phyloP scores from a whole-genome alignment of 1,140 invertebrate genomes.

The Drosophila sucinea region DNA sequence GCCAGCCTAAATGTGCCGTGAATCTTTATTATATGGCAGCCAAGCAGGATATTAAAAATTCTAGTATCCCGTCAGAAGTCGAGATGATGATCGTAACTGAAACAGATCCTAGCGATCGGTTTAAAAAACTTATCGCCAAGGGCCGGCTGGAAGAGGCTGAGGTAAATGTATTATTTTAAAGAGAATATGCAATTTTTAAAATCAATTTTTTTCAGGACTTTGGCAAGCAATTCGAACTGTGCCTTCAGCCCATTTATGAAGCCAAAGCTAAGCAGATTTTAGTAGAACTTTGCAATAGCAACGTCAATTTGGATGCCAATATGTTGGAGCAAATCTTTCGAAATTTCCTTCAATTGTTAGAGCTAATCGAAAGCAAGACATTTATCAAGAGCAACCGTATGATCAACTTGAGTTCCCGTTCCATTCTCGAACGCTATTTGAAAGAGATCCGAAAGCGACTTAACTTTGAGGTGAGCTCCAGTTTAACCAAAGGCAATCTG shows the following conservation, averaged over 20 bases:
- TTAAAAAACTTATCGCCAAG: constrained; percentile 77
- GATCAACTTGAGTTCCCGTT: constrained; percentile 71
- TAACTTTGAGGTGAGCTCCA: constrained; percentile 57
- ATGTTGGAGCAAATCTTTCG: constrained; percentile 51
- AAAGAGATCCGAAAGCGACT: constrained; percentile 64
- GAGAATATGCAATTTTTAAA: neutral
- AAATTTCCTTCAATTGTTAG: constrained; percentile 48
- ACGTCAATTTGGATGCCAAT: neutral
- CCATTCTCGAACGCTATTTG: constrained; percentile 63
- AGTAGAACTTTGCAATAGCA: constrained; percentile 58
- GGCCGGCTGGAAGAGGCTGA: constrained; percentile 81
- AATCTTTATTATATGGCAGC: constrained; percentile 78
- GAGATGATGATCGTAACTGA: constrained; percentile 80
- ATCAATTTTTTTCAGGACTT: constrained; percentile 50
- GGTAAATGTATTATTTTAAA: constrained; percentile 21
- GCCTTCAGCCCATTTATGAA: constrained; percentile 76
- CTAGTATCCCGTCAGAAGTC: constrained; percentile 53
- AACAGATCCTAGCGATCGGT: constrained; percentile 78
- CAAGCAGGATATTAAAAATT: constrained; percentile 24
- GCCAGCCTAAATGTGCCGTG: constrained; percentile 74
- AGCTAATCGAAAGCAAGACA: constrained; percentile 62
- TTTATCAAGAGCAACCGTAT: constrained; percentile 74
- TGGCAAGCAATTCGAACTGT: constrained; percentile 76
- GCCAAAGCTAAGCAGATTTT: constrained; percentile 76
- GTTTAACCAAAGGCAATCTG: neutral